Evolutionary conservation across 2,113 vertebrate species (phyloP).

Genomic region (Phodopus roborovskii): DNA sequence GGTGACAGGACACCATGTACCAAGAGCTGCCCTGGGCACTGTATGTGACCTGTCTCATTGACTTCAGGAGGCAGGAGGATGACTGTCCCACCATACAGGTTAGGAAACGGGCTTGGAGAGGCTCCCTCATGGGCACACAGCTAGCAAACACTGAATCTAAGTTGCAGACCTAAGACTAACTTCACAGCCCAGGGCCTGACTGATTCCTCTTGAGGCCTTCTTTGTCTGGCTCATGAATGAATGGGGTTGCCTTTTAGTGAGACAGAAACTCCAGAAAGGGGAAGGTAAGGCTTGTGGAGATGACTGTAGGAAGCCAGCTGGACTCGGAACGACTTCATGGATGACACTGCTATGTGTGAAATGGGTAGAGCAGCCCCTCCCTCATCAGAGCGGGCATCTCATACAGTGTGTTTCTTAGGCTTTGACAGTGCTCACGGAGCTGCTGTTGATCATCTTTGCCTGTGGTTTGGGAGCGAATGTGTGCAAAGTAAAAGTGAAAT

Average conservation of each 20-base stretch:
- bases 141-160: rapidly evolving
- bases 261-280: neutral
- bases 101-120: neutral
- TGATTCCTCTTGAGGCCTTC: neutral
- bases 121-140: neutral
- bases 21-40: neutral
- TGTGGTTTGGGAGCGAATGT: neutral
- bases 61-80: neutral
- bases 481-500: neutral
- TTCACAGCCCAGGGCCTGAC: neutral
- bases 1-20: rapidly evolving
- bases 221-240: neutral
- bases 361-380: neutral
- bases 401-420: neutral
- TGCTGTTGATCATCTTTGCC: neutral
- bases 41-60: rapidly evolving
- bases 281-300: neutral
- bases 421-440: neutral
- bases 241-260: neutral
- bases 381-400: neutral
- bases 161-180: neutral
- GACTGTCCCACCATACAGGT: too few species aligned
- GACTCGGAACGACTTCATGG: neutral
- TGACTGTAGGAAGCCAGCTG: neutral
- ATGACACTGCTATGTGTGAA: neutral